Evolutionary conservation across 2,797 vertebrate species (phyloP), one percentile per base, ranked within the genome.

Genomic region (Ptychadena robeensis): DNA sequence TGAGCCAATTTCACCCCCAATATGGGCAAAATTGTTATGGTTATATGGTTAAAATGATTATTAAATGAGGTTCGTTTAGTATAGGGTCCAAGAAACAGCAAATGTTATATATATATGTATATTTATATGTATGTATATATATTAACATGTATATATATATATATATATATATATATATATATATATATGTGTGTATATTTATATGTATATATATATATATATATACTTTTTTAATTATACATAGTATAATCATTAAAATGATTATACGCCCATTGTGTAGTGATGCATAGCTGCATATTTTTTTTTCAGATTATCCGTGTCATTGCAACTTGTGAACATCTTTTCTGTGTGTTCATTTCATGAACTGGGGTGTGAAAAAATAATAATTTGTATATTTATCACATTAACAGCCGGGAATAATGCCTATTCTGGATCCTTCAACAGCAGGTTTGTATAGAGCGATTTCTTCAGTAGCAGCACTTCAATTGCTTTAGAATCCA

Each of bases 321-420:
- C 59, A 61, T 12, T 61, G 25, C 3, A 61, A 61, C 59, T 61
- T 61, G 59, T 61, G 59, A 61, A 61, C n/a, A 61, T 28, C 59
- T 25, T 28, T 11, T 64, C 25, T 67, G 15, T 67, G 28, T 67
- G 32, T 67, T 35, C 32, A 12, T 69, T 25, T 35, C 67, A 69
- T 27, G 4, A 69, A 4, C 2, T 34, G 3, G n/a, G 35, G 31
- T 34, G 59, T 61, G 59, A 61, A 61, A 28, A 61, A 25, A 61
- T 61, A 61, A 61, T 28, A 61, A 61, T 61, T 61, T 53, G 44
- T 53, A 53, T 53, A 53, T 53, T 53, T 18, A 53, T 53, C 44
- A 61, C 27, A 28, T 61, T 61, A 61, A 27, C n/a, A 10, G n/a
- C n/a, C 11, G 27, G 11, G 59, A 61, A 61, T 61, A 61, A 61